These are phyloP conservation scores for Drosophila borealis DNA, from an alignment of 2,888 invertebrate species.

Conservation along the genomic window DNA sequence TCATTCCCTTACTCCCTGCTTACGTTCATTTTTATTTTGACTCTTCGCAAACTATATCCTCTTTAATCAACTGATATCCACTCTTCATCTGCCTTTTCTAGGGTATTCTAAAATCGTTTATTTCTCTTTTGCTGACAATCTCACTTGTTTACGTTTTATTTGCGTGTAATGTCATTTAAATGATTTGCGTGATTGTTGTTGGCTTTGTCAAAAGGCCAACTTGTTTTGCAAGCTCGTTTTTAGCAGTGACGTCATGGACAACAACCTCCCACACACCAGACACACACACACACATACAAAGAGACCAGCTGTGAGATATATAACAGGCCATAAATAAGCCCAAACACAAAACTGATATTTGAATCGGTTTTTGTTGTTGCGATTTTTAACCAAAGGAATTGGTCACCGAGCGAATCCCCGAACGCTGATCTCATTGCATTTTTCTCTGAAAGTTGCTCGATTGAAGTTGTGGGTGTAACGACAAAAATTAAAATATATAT, in stretches of 20 bases:
- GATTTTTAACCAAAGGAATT: conserved; percentile 42
- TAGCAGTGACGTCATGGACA: conserved; percentile 71
- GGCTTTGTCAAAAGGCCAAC: conserved; percentile 72
- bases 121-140: conserved; percentile 1
- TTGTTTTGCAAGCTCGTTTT: conserved; percentile 64
- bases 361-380: conserved; percentile 39
- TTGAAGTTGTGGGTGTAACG: conserved; percentile 49
- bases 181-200: conserved; percentile 69
- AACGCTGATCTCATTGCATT: conserved; percentile 73
- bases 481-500: conserved; percentile 6
- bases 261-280: conserved; percentile 59
- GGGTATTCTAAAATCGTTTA: conserved; percentile 29
- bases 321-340: conserved; percentile 68
- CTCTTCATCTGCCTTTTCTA: not conserved
- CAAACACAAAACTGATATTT: conserved; percentile 37
- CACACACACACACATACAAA: no score
- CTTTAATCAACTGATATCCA: no score
- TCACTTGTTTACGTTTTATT: conserved; percentile 61
- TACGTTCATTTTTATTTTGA: no score
- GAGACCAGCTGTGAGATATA: conserved; percentile 55
- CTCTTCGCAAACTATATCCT: no score
- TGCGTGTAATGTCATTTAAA: conserved; percentile 80
- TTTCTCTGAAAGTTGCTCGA: conserved; percentile 34
- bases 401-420: conserved; percentile 35
- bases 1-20: no score